Evolutionary conservation across 2,797 vertebrate species (phyloP).

Genomic region (Gallinago stenura): DNA sequence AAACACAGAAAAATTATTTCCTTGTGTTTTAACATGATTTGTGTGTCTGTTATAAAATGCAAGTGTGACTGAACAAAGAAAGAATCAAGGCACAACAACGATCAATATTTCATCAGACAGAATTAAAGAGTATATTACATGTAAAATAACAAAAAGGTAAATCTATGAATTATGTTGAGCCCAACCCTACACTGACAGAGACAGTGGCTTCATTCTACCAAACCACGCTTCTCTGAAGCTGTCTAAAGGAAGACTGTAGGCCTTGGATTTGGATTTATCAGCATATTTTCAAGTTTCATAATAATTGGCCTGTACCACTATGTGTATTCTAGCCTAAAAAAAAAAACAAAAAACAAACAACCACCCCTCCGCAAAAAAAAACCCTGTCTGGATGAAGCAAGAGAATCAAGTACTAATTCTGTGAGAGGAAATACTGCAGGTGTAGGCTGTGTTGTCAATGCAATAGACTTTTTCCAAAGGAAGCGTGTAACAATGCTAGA

Average conservation of each 20-base stretch:
- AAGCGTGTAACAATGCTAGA: not conserved
- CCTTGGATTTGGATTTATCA: not conserved
- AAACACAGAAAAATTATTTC: constrained; percentile 6
- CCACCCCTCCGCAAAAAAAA: no score
- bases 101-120: not conserved
- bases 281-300: not conserved
- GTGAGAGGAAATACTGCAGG: not conserved
- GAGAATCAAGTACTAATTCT: not conserved
- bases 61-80: not conserved
- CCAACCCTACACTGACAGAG: not conserved
- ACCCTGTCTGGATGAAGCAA: not conserved
- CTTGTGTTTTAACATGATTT: constrained; percentile 9
- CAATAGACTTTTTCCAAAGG: not conserved
- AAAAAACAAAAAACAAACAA: no score
- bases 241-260: not conserved
- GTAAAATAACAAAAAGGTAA: not conserved
- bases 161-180: not conserved
- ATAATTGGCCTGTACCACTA: not conserved
- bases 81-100: not conserved
- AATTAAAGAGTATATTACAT: not conserved
- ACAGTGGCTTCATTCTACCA: not conserved
- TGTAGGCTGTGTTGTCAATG: not conserved
- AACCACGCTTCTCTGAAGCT: not conserved
- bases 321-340: not conserved
- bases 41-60: no score